phyloP scores from a whole-genome alignment of 2,113 vertebrate species.

The Phaethornis superciliosus region DNA sequence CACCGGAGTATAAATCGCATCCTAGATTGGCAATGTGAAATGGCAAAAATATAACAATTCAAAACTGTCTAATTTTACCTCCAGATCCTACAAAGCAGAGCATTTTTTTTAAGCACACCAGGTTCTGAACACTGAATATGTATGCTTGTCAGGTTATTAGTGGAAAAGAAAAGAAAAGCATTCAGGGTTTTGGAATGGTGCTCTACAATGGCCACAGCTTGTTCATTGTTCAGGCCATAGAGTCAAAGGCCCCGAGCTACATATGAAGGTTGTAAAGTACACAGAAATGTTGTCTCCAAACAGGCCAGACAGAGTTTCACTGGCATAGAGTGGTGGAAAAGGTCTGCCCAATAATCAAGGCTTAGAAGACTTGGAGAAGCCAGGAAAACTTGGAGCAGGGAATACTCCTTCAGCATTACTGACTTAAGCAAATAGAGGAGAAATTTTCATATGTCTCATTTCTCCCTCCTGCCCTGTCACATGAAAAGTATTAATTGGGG shows the following conservation, averaged over 20 bases:
- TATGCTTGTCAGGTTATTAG: neutral
- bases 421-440: neutral
- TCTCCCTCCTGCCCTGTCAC: neutral
- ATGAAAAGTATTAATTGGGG: neutral
- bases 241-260: neutral
- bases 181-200: neutral
- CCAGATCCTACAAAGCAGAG: neutral
- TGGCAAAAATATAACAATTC: neutral
- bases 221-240: neutral
- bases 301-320: neutral
- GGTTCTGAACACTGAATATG: neutral
- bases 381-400: neutral
- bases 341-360: neutral
- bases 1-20: neutral
- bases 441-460: neutral
- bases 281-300: neutral
- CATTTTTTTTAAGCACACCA: neutral
- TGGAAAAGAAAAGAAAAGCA: neutral
- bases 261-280: neutral
- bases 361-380: neutral
- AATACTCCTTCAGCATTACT: neutral
- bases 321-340: neutral
- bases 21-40: neutral
- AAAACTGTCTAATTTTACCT: neutral
- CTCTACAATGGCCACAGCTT: neutral